Evolutionary conservation across 1,140 invertebrate genomes (phyloP).

Genomic region (Pachypsylla venusta): DNA sequence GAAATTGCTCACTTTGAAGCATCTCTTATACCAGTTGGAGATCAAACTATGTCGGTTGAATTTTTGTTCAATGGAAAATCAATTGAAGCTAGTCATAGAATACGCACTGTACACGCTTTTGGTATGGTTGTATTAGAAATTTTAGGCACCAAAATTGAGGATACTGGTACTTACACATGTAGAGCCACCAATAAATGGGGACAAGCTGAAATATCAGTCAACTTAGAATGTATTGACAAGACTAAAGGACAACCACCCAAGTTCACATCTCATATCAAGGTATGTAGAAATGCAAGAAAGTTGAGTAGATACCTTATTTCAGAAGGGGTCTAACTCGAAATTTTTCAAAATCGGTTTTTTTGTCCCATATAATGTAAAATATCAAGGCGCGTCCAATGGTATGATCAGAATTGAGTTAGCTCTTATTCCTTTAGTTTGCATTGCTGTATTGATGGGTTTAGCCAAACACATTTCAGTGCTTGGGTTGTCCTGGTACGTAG

Average conservation of each 20-base stretch:
- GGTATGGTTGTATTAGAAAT: slow-evolving; percentile 92
- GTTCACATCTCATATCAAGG: slow-evolving; percentile 67
- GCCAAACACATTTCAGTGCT: too few relatives aligned
- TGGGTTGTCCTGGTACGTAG: too few relatives aligned
- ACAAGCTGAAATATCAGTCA: slow-evolving; percentile 67
- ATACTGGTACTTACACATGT: slow-evolving; percentile 75
- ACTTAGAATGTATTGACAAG: slow-evolving; percentile 68
- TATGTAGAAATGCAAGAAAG: slow-evolving; percentile 15
- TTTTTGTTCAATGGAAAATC: slow-evolving; percentile 92
- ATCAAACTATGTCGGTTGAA: slow-evolving; percentile 91
- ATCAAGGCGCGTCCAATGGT: too few relatives aligned
- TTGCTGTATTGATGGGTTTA: too few relatives aligned
- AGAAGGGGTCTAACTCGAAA: too few relatives aligned
- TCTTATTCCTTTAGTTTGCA: too few relatives aligned
- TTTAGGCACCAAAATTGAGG: slow-evolving; percentile 72
- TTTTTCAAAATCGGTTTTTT: too few relatives aligned
- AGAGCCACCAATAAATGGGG: slow-evolving; percentile 79
- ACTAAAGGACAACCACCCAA: slow-evolving; percentile 68
- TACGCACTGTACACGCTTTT: slow-evolving; percentile 82
- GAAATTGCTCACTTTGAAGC: slow-evolving; percentile 91
- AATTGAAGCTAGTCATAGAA: slow-evolving; percentile 75
- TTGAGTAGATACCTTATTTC: not conserved
- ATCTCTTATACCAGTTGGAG: slow-evolving; percentile 78
- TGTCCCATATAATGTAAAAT: too few relatives aligned
- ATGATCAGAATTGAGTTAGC: too few relatives aligned